Conservation (phyloP, 2,888 invertebrate genomes). For the Anarsia innoxiella region DNA sequence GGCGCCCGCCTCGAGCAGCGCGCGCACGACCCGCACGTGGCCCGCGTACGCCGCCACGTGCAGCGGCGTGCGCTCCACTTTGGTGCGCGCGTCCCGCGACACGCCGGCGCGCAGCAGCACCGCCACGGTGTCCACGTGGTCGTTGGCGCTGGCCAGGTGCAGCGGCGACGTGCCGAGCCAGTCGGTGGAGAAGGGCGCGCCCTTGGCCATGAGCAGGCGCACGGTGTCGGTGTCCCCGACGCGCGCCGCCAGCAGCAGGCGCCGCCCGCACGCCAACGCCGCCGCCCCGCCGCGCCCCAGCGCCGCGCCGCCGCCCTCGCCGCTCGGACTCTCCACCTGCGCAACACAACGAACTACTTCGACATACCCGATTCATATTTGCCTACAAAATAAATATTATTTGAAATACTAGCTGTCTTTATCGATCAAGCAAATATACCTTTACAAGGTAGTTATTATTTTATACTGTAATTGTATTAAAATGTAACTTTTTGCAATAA, state of each 20-base stretch:
- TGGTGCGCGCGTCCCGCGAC: constrained; percentile 90
- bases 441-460: too few relatives aligned
- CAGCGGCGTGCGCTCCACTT: constrained; percentile 90
- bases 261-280: constrained; percentile 75
- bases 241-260: constrained; percentile 85
- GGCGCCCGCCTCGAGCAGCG: constrained; percentile 76
- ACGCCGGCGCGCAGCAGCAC: constrained; percentile 90
- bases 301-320: not conserved
- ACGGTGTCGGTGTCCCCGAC: constrained; percentile 86
- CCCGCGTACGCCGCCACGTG: constrained; percentile 93
- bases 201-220: constrained; percentile 84
- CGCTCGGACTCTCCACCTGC: not conserved
- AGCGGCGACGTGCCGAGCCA: constrained; percentile 95
- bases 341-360: not conserved
- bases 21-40: constrained; percentile 81
- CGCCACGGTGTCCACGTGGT: constrained; percentile 86
- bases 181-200: constrained; percentile 94
- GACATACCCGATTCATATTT: not conserved
- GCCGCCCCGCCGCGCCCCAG: not conserved
- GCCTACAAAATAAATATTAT: too few relatives aligned
- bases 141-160: constrained; percentile 87
- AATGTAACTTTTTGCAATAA: too few relatives aligned
- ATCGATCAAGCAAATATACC: too few relatives aligned
- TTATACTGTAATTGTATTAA: too few relatives aligned
- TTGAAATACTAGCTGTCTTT: too few relatives aligned